Evolutionary conservation across 2,797 vertebrate genomes (phyloP).

Genomic region (Tenualosa ilisha): DNA sequence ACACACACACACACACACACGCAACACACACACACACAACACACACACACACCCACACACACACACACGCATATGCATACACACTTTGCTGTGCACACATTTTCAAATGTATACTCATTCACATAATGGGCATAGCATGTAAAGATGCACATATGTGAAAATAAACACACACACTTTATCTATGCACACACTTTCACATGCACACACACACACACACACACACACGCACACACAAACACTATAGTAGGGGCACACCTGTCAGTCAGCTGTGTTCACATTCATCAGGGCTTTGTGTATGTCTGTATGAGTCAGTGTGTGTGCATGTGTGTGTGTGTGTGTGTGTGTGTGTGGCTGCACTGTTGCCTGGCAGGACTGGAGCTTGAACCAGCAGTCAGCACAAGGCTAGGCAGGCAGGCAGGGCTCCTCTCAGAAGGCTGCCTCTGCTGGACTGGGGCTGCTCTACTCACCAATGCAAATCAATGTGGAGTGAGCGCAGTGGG

Average conservation of each 20-base stretch:
- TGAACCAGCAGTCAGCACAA: neutral
- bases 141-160: neutral
- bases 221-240: neutral
- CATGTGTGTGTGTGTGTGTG: neutral
- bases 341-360: neutral
- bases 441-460: neutral
- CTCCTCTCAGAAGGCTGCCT: neutral
- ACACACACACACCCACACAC: neutral
- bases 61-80: neutral
- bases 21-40: no score
- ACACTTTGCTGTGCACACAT: neutral
- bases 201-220: neutral
- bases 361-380: neutral
- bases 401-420: neutral
- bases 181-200: neutral
- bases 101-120: neutral
- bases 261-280: neutral
- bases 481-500: neutral
- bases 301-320: neutral
- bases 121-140: neutral
- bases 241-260: neutral
- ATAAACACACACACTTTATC: neutral
- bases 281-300: neutral
- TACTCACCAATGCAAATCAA: slow-evolving; percentile 2
- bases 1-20: neutral